Evolutionary conservation across 2,888 invertebrate species (phyloP).

Genomic region (Pterostichus niger): DNA sequence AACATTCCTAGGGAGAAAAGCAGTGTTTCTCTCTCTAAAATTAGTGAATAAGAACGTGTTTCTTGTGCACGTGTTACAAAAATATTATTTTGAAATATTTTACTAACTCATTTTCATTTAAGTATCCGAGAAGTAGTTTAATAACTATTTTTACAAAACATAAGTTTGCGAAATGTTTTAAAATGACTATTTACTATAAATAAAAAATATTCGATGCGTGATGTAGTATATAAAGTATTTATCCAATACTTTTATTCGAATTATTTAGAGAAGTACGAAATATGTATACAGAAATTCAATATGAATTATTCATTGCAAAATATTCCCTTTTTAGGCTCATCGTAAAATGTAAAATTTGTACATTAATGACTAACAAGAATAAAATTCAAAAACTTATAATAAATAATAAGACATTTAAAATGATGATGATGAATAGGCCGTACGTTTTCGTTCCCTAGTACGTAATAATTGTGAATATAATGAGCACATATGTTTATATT

Average conservation of each 20-base stretch:
- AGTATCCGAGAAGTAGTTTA: too few species aligned
- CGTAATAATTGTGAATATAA: not conserved
- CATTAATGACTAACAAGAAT: constrained; percentile 17
- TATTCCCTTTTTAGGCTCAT: not conserved
- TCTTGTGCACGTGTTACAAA: too few species aligned
- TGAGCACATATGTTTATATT: constrained; percentile 16
- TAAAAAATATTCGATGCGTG: too few species aligned
- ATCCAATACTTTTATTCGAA: not conserved
- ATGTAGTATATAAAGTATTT: not conserved
- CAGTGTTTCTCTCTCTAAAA: too few species aligned
- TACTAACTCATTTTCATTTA: too few species aligned
- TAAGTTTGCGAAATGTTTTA: too few species aligned
- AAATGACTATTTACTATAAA: too few species aligned
- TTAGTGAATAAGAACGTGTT: too few species aligned
- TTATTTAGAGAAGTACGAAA: too few species aligned
- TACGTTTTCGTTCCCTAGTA: not conserved
- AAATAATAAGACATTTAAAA: constrained; percentile 1
- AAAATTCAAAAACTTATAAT: constrained; percentile 6
- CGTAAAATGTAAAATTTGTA: constrained; percentile 11
- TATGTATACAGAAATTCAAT: constrained; percentile 4
- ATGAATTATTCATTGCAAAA: constrained; percentile 7
- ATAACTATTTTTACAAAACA: too few species aligned
- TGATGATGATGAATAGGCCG: constrained; percentile 1
- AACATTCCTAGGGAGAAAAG: too few species aligned
- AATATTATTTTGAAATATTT: too few species aligned